Conservation (phyloP, 2,113 vertebrate genomes). For the Osmerus mordax region DNA sequence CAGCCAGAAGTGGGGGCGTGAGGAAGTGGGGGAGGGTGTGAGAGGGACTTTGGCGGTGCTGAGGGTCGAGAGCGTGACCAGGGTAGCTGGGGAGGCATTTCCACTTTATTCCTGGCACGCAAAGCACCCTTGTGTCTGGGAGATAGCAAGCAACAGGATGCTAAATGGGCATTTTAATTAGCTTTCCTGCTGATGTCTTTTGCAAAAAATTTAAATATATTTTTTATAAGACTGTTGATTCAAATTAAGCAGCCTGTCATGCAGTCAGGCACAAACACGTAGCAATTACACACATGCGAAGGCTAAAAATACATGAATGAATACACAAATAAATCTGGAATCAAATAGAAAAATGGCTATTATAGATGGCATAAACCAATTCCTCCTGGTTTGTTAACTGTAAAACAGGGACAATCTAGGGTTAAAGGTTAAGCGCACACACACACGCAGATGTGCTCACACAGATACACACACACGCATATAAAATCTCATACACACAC, state of each 20-base stretch:
- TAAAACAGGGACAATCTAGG: conserved; percentile 17
- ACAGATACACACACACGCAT: background rate
- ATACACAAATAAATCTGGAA: conserved; percentile 43
- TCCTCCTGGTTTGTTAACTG: conserved; percentile 12
- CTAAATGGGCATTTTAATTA: conserved; percentile 33
- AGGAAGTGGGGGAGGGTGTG: conserved; percentile 12
- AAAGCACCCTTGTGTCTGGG: conserved; percentile 10
- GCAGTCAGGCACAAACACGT: conserved; percentile 16
- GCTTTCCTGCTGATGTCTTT: background rate
- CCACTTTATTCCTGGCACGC: background rate
- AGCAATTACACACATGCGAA: conserved; percentile 50
- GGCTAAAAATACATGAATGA: conserved; percentile 61
- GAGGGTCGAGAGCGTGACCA: background rate
- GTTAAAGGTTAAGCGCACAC: conserved; percentile 47
- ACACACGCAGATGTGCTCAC: conserved; percentile 10
- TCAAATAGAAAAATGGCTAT: conserved; percentile 7
- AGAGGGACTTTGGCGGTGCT: background rate
- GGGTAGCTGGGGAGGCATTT: background rate
- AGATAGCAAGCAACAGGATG: conserved; percentile 16
- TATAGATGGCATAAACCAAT: conserved; percentile 9
- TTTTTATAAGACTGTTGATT: conserved; percentile 13
- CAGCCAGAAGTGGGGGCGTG: background rate
- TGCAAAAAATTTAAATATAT: no score
- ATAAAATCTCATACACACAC: background rate
- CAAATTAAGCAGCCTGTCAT: conserved; percentile 45